Conservation (phyloP, 92 coral and sea anemone genomes). For the Epizoanthus ramosus region DNA sequence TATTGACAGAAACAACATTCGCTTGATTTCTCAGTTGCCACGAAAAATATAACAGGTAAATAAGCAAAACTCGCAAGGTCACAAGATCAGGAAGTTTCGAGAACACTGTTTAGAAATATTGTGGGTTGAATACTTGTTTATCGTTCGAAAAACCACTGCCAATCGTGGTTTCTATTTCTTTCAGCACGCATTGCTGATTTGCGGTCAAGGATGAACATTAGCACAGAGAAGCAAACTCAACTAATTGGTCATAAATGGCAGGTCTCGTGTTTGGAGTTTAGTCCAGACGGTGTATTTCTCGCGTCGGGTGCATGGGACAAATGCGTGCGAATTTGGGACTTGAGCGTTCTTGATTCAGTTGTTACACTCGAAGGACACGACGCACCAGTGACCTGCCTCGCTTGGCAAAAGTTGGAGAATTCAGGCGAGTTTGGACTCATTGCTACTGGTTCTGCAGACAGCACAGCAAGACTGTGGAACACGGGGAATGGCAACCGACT, state of each 20-base stretch:
- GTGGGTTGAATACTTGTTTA: conserved; percentile 21
- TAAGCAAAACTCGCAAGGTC: conserved; percentile 9
- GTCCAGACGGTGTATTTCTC: conserved; percentile 82
- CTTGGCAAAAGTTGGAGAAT: conserved; percentile 63
- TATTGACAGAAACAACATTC: conserved; percentile 41
- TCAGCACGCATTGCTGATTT: conserved; percentile 1
- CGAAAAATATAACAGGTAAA: conserved; percentile 29
- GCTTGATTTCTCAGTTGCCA: conserved; percentile 41
- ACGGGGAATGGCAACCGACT: conserved; percentile 63
- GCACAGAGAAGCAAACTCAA: conserved; percentile 79
- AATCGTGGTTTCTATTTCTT: neutral
- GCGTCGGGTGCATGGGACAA: conserved; percentile 99
- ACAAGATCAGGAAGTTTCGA: conserved; percentile 25
- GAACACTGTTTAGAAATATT: conserved; percentile 7
- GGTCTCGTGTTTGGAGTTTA: conserved; percentile 90
- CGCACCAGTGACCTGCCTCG: conserved; percentile 80
- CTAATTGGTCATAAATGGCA: conserved; percentile 97
- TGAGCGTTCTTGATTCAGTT: conserved; percentile 82
- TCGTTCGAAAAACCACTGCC: conserved; percentile 4
- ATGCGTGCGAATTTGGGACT: conserved; percentile 87
- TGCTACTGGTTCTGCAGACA: conserved; percentile 92
- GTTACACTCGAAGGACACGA: conserved; percentile 75
- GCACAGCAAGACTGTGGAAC: conserved; percentile 86
- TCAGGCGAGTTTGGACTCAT: conserved; percentile 59
- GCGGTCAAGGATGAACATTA: conserved; percentile 73